A percentile compares a stretch with the other conserved stretches of the same genome.
These are phyloP conservation scores for Megalurothrips usitatus DNA, from an alignment of 2,888 invertebrate species.

Conservation along the genomic window DNA sequence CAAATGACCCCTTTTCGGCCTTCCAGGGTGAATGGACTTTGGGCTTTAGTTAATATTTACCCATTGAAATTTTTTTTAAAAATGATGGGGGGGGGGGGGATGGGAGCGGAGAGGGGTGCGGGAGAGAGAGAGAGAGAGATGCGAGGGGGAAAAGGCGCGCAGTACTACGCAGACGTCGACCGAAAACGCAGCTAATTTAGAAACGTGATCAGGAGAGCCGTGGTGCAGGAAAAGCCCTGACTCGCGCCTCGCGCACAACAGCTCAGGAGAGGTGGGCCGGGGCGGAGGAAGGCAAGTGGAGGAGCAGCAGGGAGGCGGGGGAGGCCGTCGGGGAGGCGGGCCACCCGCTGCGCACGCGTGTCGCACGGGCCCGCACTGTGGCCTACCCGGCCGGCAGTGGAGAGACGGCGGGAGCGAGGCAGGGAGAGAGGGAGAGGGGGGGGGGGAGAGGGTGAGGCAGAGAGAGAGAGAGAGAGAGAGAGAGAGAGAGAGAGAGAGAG, in stretches of 20 bases:
- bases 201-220: too few species aligned
- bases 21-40: too few species aligned
- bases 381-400: neutral
- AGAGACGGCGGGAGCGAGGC: neutral
- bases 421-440: neutral
- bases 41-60: too few species aligned
- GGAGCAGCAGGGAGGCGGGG: neutral
- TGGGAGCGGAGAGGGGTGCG: too few species aligned
- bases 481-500: neutral
- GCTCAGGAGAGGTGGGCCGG: too few species aligned
- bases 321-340: neutral
- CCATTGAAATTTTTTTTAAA: too few species aligned
- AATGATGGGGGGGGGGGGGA: too few species aligned
- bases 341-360: neutral
- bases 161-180: neutral
- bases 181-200: too few species aligned
- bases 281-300: too few species aligned
- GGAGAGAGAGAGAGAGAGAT: neutral
- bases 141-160: neutral
- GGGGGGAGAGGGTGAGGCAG: neutral
- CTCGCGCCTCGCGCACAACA: too few species aligned
- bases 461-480: neutral
- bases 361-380: neutral
- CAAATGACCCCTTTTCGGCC: too few species aligned
- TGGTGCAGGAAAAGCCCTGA: too few species aligned